phyloP scores from a whole-genome alignment of 2,888 invertebrate genomes.

The Neoitamus cyanurus region DNA sequence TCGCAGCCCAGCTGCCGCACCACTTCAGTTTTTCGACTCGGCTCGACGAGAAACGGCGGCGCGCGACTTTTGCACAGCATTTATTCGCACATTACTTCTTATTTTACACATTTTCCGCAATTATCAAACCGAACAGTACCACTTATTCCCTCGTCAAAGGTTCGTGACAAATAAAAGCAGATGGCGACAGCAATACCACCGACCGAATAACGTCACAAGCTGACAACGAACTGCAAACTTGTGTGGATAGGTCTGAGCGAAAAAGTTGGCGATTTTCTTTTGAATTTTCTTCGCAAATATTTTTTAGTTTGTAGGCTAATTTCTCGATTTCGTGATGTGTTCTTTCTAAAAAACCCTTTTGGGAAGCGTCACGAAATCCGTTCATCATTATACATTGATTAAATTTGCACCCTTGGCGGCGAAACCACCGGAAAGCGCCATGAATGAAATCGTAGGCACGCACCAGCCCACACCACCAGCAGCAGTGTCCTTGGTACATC shows the following conservation, averaged over 20 bases:
- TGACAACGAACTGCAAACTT: not conserved
- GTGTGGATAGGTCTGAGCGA: conserved; percentile 9
- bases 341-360: not conserved
- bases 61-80: not conserved
- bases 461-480: not conserved
- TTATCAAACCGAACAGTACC: not conserved
- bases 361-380: not conserved
- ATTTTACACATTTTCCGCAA: conserved; percentile 24
- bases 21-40: not conserved
- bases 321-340: not conserved
- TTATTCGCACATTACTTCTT: not conserved
- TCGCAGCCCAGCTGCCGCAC: not conserved
- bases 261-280: not conserved
- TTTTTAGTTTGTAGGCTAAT: not conserved
- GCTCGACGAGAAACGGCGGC: not conserved
- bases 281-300: not conserved
- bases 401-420: not conserved
- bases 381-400: not conserved
- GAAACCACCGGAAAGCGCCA: not conserved
- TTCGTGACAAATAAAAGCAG: conserved; percentile 39
- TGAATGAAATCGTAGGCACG: not conserved
- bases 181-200: conserved; percentile 35
- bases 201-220: not conserved
- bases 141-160: conserved; percentile 4
- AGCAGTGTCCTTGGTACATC: not conserved